A percentile compares a stretch with the other conserved stretches of the same genome.
These are phyloP conservation scores for Cheiracanthium punctorium DNA, from an alignment of 2,888 invertebrate species.

Conservation along the genomic window DNA sequence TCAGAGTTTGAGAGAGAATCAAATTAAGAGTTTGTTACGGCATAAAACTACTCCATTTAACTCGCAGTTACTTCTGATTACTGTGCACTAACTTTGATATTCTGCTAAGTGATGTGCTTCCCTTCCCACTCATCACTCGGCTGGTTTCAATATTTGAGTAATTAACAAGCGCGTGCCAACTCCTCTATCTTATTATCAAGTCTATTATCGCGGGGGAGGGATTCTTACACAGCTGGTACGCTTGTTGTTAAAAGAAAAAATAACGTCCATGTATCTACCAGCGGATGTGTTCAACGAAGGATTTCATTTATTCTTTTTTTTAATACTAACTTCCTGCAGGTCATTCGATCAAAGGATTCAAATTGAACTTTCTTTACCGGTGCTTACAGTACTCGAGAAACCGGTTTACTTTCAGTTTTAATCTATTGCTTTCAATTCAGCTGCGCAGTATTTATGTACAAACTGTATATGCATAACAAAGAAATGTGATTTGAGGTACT, in stretches of 20 bases:
- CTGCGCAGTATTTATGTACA: no score
- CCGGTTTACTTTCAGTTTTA: background rate
- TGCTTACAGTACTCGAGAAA: background rate
- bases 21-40: no score
- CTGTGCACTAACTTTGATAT: no score
- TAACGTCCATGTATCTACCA: background rate
- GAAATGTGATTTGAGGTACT: no score
- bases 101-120: no score
- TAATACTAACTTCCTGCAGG: background rate
- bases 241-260: background rate
- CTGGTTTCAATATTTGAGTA: slow-evolving; percentile 40
- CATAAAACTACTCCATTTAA: no score
- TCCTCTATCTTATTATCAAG: background rate
- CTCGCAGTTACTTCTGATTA: no score
- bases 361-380: background rate
- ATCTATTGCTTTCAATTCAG: background rate
- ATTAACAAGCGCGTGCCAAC: slow-evolving; percentile 48
- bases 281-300: background rate
- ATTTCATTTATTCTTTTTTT: background rate
- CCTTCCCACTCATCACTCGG: slow-evolving; percentile 18
- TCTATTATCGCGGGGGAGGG: slow-evolving; percentile 22
- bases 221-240: slow-evolving; percentile 32
- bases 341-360: slow-evolving; percentile 7
- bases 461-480: no score
- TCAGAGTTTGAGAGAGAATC: no score